Percentiles rank a stretch among this genome's conserved stretches.
Conservation (phyloP, 1,140 invertebrate genomes). For the Epicauta chinensis region DNA sequence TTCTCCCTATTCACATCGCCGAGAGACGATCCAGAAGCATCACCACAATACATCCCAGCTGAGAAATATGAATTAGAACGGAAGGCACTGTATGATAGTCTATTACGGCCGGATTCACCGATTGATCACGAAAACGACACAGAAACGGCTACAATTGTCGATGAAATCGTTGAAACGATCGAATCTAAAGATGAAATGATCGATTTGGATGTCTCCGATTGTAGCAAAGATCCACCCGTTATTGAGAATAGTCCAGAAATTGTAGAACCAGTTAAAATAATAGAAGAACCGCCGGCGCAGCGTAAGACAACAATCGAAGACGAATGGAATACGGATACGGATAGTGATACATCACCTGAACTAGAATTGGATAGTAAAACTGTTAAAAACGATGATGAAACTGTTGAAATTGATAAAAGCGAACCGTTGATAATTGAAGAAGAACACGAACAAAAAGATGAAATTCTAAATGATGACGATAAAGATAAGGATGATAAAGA, state of each 20-base stretch:
- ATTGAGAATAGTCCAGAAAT: background rate
- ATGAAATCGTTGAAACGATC: slow-evolving; percentile 26
- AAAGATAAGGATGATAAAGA: slow-evolving; percentile 17
- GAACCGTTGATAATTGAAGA: slow-evolving; percentile 6
- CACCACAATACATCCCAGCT: slow-evolving; percentile 42
- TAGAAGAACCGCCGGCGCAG: slow-evolving; percentile 3
- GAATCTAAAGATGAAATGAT: background rate
- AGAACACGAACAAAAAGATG: slow-evolving; percentile 25
- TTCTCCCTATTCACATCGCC: slow-evolving; percentile 35
- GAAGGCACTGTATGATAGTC: slow-evolving; percentile 39
- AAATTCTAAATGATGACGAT: slow-evolving; percentile 34
- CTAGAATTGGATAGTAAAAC: slow-evolving; percentile 8
- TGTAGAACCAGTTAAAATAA: background rate
- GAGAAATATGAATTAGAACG: slow-evolving; percentile 42
- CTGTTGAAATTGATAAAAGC: background rate
- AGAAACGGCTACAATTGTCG: slow-evolving; percentile 11
- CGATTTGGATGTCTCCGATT: background rate
- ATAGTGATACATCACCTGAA: slow-evolving; percentile 31
- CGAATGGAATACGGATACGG: slow-evolving; percentile 32
- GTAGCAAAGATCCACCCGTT: background rate
- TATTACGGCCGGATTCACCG: slow-evolving; percentile 34
- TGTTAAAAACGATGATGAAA: background rate
- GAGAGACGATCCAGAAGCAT: slow-evolving; percentile 35
- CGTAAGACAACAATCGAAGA: slow-evolving; percentile 22
- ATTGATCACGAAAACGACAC: slow-evolving; percentile 24